Evolutionary conservation across 2,113 vertebrate species (phyloP).

Genomic region (Poecile atricapillus): DNA sequence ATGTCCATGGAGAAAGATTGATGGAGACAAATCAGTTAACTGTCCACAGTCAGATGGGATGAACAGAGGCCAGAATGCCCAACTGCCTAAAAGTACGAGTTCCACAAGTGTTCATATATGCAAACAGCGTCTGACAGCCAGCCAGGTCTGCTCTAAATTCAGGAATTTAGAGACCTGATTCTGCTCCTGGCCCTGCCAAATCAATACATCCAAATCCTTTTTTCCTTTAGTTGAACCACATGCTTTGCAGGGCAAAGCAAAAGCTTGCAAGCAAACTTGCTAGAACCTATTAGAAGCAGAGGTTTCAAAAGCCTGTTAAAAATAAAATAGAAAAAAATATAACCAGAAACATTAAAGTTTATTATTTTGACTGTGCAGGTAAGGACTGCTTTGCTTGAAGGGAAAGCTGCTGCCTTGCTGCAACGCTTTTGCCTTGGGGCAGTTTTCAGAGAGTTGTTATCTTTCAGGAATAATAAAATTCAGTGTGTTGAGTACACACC

Average conservation of each 20-base stretch:
- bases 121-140: neutral
- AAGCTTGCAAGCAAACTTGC: neutral
- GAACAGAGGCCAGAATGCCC: neutral
- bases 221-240: neutral
- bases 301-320: neutral
- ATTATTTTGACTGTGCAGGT: neutral
- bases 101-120: neutral
- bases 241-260: neutral
- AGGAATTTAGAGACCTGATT: neutral
- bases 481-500: neutral
- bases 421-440: neutral
- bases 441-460: neutral
- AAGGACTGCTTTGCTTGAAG: neutral
- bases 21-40: neutral
- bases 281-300: neutral
- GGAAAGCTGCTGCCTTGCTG: neutral
- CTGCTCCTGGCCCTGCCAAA: neutral
- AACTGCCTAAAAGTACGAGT: neutral
- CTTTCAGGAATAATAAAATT: slow-evolving; percentile 4
- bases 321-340: neutral
- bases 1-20: neutral
- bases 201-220: neutral
- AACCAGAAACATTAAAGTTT: neutral
- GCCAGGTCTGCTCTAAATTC: neutral
- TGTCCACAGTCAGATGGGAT: neutral